Percentiles rank a stretch among this genome's conserved stretches.
phyloP scores from a whole-genome alignment of 2,797 vertebrate species.

The Anniella stebbinsi region DNA sequence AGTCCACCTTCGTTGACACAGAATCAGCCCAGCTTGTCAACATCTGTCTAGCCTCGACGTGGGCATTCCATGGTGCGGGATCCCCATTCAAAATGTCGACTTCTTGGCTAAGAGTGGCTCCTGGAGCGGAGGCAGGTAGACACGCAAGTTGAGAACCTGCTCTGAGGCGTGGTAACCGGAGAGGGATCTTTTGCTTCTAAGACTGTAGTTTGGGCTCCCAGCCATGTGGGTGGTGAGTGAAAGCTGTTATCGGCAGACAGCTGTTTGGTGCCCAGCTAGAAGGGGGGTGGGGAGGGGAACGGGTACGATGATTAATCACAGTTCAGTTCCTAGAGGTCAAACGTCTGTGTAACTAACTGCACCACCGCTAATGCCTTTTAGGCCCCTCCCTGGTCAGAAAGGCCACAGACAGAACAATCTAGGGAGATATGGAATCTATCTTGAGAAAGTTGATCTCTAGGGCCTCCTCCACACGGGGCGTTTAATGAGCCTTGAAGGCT shows the following conservation, averaged over 20 bases:
- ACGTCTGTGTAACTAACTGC: slow-evolving; percentile 19
- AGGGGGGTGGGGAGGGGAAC: fast-evolving
- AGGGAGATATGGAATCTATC: slow-evolving; percentile 11
- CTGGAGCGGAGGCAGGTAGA: neutral
- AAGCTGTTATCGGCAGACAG: slow-evolving; percentile 53
- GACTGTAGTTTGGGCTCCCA: slow-evolving; percentile 36
- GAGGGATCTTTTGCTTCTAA: slow-evolving; percentile 37
- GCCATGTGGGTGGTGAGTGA: slow-evolving; percentile 26
- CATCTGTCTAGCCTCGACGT: slow-evolving; percentile 9
- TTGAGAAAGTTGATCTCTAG: neutral
- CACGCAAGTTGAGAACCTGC: neutral
- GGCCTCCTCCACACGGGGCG: too few species aligned
- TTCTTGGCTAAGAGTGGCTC: neutral
- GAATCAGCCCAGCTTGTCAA: neutral
- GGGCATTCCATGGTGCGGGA: neutral
- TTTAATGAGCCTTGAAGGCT: too few species aligned
- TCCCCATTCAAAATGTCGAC: neutral
- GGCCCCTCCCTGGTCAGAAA: neutral
- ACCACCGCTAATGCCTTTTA: neutral
- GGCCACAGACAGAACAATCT: neutral
- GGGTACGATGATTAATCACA: slow-evolving; percentile 14
- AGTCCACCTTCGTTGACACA: neutral
- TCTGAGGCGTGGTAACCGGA: neutral
- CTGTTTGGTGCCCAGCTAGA: slow-evolving; percentile 28
- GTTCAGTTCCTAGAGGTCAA: slow-evolving; percentile 2